These are phyloP conservation scores for Tribolium madens DNA, from an alignment of 1,140 invertebrate genomes.

Conservation along the genomic window DNA sequence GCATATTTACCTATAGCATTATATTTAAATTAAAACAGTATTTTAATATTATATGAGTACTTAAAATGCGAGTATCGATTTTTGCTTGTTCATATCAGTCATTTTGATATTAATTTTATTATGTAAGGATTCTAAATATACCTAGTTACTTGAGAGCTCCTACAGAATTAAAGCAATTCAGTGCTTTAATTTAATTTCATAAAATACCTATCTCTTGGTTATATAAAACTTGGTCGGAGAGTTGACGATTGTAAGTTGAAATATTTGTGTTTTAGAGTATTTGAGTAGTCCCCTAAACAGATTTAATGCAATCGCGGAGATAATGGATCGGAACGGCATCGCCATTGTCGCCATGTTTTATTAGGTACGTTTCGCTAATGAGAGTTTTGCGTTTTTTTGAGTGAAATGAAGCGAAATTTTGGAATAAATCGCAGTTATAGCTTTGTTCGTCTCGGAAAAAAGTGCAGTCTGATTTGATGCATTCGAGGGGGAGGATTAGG, in stretches of 20 bases:
- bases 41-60: no score
- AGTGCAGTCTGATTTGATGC: conserved; percentile 29
- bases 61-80: conserved; percentile 1
- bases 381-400: conserved; percentile 15
- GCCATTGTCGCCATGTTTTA: conserved; percentile 17
- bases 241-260: not conserved
- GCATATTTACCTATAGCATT: no score
- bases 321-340: conserved; percentile 14
- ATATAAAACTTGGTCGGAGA: not conserved
- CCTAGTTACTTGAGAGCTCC: not conserved
- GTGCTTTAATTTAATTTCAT: conserved; percentile 24
- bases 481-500: conserved; percentile 28
- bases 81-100: conserved; percentile 1
- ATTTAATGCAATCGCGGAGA: conserved; percentile 24
- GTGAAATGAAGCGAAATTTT: conserved; percentile 13
- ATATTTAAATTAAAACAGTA: no score
- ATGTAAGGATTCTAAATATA: not conserved
- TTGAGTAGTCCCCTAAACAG: not conserved
- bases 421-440: conserved; percentile 6
- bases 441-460: not conserved
- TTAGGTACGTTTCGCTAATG: conserved; percentile 23
- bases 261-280: conserved; percentile 24
- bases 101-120: conserved; percentile 10
- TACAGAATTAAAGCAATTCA: not conserved
- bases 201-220: not conserved